phyloP scores from a whole-genome alignment of 2,888 invertebrate genomes.

The Tryphoninae sp. region DNA sequence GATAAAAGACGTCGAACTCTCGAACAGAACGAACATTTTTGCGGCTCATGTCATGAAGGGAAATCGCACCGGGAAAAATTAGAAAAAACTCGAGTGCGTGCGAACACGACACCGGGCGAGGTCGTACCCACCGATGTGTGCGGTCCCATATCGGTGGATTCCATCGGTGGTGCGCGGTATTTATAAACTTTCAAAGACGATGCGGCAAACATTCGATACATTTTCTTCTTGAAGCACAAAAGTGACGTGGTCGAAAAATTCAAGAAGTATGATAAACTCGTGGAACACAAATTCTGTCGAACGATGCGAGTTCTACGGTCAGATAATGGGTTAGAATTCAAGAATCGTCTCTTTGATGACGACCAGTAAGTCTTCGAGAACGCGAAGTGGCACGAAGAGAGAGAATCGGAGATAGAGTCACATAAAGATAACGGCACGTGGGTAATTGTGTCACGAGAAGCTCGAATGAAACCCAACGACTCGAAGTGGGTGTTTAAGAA shows the following conservation, averaged over 20 bases:
- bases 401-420: background rate
- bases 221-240: conserved; percentile 59
- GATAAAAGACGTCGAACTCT: too few species aligned
- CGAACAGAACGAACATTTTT: too few species aligned
- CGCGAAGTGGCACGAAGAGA: conserved; percentile 19
- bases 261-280: conserved; percentile 42
- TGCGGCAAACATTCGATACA: conserved; percentile 52
- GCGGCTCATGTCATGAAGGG: too few species aligned
- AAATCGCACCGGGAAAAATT: too few species aligned
- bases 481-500: conserved; percentile 26
- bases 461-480: conserved; percentile 5
- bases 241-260: conserved; percentile 53
- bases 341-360: conserved; percentile 49
- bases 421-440: conserved; percentile 36
- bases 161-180: conserved; percentile 55
- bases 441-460: background rate
- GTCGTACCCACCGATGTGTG: conserved; percentile 59
- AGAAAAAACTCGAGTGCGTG: too few species aligned
- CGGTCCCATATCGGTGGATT: conserved; percentile 53
- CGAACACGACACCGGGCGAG: conserved; percentile 51
- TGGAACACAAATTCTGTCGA: conserved; percentile 59
- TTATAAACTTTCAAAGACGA: conserved; percentile 63
- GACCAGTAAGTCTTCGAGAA: background rate
- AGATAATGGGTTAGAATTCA: conserved; percentile 63
- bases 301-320: conserved; percentile 58